These are phyloP conservation scores for Phoenoteleia sp. DNA, from an alignment of 2,888 invertebrate genomes.

Conservation along the genomic window DNA sequence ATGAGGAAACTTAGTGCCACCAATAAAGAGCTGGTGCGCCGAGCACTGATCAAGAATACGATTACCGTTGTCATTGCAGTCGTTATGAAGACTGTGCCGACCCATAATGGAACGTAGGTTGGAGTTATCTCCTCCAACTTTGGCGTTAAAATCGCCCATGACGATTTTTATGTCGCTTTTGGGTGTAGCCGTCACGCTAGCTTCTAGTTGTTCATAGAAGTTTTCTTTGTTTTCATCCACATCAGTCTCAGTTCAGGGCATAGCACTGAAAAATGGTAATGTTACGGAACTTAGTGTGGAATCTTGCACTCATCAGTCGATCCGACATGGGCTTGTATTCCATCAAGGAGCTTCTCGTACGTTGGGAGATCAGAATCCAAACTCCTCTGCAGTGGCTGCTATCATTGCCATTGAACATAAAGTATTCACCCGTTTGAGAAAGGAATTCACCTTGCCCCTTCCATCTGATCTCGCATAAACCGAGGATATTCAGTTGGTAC, in stretches of 20 bases:
- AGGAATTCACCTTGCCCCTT: neutral
- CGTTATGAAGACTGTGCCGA: neutral
- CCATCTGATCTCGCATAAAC: neutral
- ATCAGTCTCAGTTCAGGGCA: neutral
- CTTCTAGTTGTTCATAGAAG: conserved; percentile 9
- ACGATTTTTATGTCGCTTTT: conserved; percentile 15
- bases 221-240: neutral
- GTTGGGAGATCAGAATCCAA: neutral
- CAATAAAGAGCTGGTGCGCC: neutral
- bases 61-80: neutral
- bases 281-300: neutral
- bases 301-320: neutral
- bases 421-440: neutral
- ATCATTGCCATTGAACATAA: conserved; percentile 25
- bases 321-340: conserved; percentile 8
- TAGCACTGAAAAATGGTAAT: conserved; percentile 22
- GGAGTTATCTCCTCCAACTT: neutral
- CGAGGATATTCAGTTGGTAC: conserved; percentile 14
- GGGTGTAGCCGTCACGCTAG: neutral
- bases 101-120: neutral
- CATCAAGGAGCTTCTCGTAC: neutral
- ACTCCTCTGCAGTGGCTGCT: neutral
- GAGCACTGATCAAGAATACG: neutral
- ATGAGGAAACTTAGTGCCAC: neutral
- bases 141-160: conserved; percentile 11